Evolutionary conservation across 2,888 invertebrate genomes (phyloP), one percentile per base, ranked within the genome.

Genomic region (Hymenopus coronatus): DNA sequence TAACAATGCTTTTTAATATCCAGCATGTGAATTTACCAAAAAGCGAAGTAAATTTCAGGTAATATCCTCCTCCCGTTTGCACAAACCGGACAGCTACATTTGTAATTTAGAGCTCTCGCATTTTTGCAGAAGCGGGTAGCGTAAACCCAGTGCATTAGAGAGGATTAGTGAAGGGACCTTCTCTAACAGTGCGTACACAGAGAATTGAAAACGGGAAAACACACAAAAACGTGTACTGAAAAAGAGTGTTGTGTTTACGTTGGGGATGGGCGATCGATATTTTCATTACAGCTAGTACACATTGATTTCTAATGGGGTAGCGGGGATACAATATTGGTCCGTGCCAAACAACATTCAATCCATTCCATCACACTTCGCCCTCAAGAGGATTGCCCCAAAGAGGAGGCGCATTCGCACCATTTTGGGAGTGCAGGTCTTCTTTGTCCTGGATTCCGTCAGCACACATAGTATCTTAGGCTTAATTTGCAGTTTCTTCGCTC

Each of bases 231-330:
- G 27, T 83, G 28, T 83, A 83, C 28, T 25, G 28, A 70, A 70
- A 70, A 70, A 70, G 25, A 70, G 25, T 15, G 15, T 15, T 70
- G 54, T 70, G 54, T 70, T 70, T 70, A 70, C 54, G 54, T 20
- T 3, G 54, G 20, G 54, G 54, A 20, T 20, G 54, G 28, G 28
- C 15, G n/a, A 33, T 25, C 40, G 25, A 84, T 84, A 46, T 84
- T 84, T 84, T 84, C 84, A 30, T 40, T 46, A 30, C 33, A 30
- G 84, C 20, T 33, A 84, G 84, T 84, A 84, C 30, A 30, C 33
- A 27, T 27, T 84, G 84, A 84, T 84, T 84, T 84, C 84, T 84
- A 84, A 84, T 84, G 84, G 84, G 14, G 84, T 84, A 84, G 33
- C 46, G 84, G 84, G 14, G 84, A 33, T 2, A 27, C 84, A 30